Conservation (phyloP, 1,140 invertebrate species). For the Trichomalopsis sarcophagae region DNA sequence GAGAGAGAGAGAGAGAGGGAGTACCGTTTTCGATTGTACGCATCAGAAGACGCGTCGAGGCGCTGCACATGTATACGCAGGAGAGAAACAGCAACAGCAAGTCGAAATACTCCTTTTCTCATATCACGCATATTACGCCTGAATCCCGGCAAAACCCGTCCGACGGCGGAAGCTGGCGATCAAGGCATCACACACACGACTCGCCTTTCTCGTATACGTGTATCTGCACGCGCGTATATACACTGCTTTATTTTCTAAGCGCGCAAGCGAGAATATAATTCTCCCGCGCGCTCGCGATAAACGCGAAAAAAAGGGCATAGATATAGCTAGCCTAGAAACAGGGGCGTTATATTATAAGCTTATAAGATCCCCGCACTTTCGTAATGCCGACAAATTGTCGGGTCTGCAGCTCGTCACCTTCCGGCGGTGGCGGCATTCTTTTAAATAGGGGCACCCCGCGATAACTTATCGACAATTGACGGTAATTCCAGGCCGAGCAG, state of each 20-base stretch:
- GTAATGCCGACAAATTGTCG: constrained; percentile 67
- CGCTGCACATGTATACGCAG: constrained; percentile 27
- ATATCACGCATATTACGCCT: constrained; percentile 16
- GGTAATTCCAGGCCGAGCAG: constrained; percentile 60
- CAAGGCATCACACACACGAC: constrained; percentile 13
- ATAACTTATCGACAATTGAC: constrained; percentile 67
- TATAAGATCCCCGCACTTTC: constrained; percentile 42
- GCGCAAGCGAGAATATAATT: not conserved
- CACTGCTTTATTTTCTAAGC: constrained; percentile 6
- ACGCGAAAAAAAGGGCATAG: not conserved
- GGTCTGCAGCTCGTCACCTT: constrained; percentile 58
- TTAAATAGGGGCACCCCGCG: constrained; percentile 60
- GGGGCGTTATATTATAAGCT: constrained; percentile 15
- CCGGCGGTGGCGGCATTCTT: constrained; percentile 62
- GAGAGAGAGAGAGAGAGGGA: constrained; percentile 14
- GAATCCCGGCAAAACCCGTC: constrained; percentile 27
- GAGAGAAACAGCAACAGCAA: constrained; percentile 17
- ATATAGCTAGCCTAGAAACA: not conserved
- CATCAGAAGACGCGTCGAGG: constrained; percentile 53
- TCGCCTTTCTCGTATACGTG: not conserved
- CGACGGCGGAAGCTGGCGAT: constrained; percentile 29
- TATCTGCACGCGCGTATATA: not conserved
- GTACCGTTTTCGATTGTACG: constrained; percentile 50
- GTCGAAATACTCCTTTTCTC: constrained; percentile 22
- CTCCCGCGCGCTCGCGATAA: not conserved